Conservation (phyloP, 2,888 invertebrate species). For the Ormyrus thymus region DNA sequence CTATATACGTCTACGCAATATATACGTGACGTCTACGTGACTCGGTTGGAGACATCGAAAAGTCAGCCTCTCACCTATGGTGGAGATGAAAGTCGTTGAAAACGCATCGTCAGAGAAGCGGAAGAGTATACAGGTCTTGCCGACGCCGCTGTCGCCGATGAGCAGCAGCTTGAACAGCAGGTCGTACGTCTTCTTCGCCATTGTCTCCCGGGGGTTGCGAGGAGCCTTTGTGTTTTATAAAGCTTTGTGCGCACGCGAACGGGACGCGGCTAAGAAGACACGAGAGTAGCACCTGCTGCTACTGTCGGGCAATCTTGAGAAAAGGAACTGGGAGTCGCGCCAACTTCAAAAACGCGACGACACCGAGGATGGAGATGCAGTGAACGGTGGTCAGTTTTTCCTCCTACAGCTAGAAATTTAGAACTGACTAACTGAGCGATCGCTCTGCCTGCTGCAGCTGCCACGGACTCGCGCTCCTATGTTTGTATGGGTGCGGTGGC, state of each 20-base stretch:
- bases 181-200: slow-evolving; percentile 98
- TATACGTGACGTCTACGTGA: not conserved
- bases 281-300: no score
- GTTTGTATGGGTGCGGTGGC: no score
- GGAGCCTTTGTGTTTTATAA: not conserved
- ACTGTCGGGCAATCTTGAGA: no score
- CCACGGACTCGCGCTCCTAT: no score
- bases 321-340: no score
- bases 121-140: slow-evolving; percentile 95
- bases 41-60: not conserved
- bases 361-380: no score
- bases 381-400: no score
- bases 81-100: slow-evolving; percentile 96
- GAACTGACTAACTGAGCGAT: no score
- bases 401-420: no score
- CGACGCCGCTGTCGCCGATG: slow-evolving; percentile 96
- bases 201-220: slow-evolving; percentile 71
- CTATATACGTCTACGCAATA: not conserved
- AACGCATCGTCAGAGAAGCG: slow-evolving; percentile 97
- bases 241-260: not conserved
- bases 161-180: slow-evolving; percentile 92
- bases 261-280: not conserved
- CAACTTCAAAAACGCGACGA: no score
- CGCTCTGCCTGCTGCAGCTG: no score
- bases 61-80: slow-evolving; percentile 84